Evolutionary conservation across 2,113 vertebrate species (phyloP), one percentile per base, ranked within the genome.

Genomic region (Geococcyx californianus): DNA sequence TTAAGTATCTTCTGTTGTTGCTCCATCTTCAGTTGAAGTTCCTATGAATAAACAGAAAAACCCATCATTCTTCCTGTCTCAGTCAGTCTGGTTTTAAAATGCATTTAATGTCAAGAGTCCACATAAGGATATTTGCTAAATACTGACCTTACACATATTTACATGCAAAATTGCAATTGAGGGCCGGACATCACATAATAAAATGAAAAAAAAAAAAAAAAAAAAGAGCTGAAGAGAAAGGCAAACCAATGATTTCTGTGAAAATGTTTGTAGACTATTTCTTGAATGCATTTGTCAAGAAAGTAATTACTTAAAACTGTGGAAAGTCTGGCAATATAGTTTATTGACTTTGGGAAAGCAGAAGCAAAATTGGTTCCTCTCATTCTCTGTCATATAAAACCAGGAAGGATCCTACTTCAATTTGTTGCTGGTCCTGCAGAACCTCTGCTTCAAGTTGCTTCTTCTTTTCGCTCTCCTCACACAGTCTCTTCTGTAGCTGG

Each of bases 401-500:
- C 3, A 87, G 33, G 23, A 94, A 77, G 31, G 80, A 34, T 84
- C 85, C 93, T 98, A 98, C 98, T 97, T 97, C 98, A 90, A 98
- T 98, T 94, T 97, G 97, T 92, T 98, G 97, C 58, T 98, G 98
- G 64, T 98, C 97, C 87, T 63, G 95, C 84, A 98, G 97, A 95
- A 98, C 97, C 67, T 98, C 97, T 83, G 86, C 92, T 96, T 98
- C 97, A 74, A 98, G 92, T 72, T 96, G 97, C 84, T 96, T 95
- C 93, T 97, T 98, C 77, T 95, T 97, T 81, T 98, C 96, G 4
- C 77, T 97, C 85, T 98, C 99, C 90, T 97, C 95, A 85, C 9
- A 93, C 38, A 98, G 92, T 94, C 92, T 97, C 91, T 95, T 98
- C 91, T 98, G 98, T 52, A 99, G 98, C 84, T 98, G 95, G 31